Evolutionary conservation across 2,797 vertebrate genomes (phyloP).

Genomic region (Hydrophis major): DNA sequence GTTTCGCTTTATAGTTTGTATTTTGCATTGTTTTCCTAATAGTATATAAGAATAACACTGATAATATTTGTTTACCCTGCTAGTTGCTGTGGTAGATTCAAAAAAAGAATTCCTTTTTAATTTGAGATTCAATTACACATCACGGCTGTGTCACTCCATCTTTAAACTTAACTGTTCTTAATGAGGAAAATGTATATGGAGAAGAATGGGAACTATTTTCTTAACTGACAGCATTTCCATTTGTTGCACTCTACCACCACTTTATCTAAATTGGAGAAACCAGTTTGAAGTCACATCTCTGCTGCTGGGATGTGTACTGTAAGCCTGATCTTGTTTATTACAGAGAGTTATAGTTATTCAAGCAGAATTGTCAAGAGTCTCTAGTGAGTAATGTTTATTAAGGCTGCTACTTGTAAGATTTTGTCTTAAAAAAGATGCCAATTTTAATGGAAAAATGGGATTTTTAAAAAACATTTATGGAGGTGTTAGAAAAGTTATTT

Average conservation of each 20-base stretch:
- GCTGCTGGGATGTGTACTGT: not conserved
- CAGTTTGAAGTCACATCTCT: not conserved
- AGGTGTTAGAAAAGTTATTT: not conserved
- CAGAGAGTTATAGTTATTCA: not conserved
- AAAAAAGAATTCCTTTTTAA: not conserved
- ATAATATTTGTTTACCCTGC: constrained; percentile 6
- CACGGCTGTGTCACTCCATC: not conserved
- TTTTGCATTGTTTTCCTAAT: not conserved
- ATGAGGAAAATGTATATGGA: not conserved
- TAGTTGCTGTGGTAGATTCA: not conserved
- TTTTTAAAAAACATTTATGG: not conserved
- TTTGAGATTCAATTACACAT: not conserved
- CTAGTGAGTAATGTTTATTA: not conserved
- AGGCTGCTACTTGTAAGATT: not conserved
- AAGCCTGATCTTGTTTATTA: not conserved
- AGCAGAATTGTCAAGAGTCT: not conserved
- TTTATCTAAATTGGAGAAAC: not conserved
- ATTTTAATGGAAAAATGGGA: not conserved
- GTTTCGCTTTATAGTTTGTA: not conserved
- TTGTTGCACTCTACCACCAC: not conserved
- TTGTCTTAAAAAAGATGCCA: not conserved
- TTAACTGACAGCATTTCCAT: not conserved
- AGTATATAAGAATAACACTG: not conserved
- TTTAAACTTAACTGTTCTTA: not conserved
- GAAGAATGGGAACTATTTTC: not conserved